A percentile compares a stretch with the other conserved stretches of the same genome.
phyloP scores from a whole-genome alignment of 2,888 invertebrate genomes.

The Cerastis leucographa region DNA sequence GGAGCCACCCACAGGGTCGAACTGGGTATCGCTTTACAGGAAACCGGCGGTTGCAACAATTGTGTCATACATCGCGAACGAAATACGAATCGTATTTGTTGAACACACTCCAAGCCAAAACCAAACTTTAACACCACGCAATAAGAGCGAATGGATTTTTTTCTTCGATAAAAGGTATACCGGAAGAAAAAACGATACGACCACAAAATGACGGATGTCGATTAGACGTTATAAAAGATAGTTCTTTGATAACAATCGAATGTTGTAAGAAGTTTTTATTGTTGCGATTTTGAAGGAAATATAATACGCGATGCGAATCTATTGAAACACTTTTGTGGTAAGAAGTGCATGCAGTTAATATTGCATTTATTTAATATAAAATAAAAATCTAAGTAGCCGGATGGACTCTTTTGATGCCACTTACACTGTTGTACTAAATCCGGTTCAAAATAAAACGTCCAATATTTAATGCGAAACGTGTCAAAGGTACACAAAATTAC shows the following conservation, averaged over 20 bases:
- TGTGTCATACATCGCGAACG: slow-evolving; percentile 76
- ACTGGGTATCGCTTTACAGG: slow-evolving; percentile 86
- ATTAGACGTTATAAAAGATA: slow-evolving; percentile 68
- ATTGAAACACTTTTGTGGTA: slow-evolving; percentile 23
- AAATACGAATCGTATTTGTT: slow-evolving; percentile 71
- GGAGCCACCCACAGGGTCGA: slow-evolving; percentile 81
- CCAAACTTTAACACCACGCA: slow-evolving; percentile 60
- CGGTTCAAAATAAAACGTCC: not conserved
- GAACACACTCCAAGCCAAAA: slow-evolving; percentile 43
- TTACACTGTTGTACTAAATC: not conserved
- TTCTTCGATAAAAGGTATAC: slow-evolving; percentile 35
- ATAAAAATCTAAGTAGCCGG: not conserved
- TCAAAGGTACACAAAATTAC: not conserved
- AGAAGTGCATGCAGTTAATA: slow-evolving; percentile 6
- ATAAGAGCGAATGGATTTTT: slow-evolving; percentile 36
- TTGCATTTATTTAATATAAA: not conserved
- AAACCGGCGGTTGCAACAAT: slow-evolving; percentile 85
- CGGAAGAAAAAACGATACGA: slow-evolving; percentile 72
- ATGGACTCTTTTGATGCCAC: not conserved
- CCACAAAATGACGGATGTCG: slow-evolving; percentile 76
- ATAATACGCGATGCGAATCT: slow-evolving; percentile 42
- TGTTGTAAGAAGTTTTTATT: slow-evolving; percentile 47
- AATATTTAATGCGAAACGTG: slow-evolving; percentile 11
- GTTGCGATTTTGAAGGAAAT: slow-evolving; percentile 54
- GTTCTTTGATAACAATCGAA: slow-evolving; percentile 53